These are phyloP conservation scores for Papilio aristodemus DNA, from an alignment of 1,140 invertebrate species.

Conservation along the genomic window DNA sequence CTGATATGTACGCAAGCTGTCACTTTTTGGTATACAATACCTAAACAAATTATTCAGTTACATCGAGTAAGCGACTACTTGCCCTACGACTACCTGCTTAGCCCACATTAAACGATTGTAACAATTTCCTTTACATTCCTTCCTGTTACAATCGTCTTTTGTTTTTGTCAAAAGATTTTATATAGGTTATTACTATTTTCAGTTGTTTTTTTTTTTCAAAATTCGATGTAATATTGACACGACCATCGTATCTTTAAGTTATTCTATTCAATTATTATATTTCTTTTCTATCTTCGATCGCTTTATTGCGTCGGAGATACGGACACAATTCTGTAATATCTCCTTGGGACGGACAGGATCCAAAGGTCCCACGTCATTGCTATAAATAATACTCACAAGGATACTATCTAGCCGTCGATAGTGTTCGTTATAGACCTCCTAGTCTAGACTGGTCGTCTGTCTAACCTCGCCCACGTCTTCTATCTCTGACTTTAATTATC, in stretches of 20 bases:
- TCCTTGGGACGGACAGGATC: conserved; percentile 36
- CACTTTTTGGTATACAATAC: too few species aligned
- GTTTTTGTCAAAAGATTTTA: too few species aligned
- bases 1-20: too few species aligned
- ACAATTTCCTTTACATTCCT: too few species aligned
- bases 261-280: background rate
- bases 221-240: background rate
- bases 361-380: conserved; percentile 38
- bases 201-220: too few species aligned
- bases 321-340: background rate
- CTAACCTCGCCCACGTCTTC: conserved; percentile 28
- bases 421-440: conserved; percentile 39
- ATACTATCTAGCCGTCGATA: conserved; percentile 39
- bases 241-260: background rate
- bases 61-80: too few species aligned
- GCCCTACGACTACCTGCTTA: too few species aligned
- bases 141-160: too few species aligned
- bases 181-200: too few species aligned
- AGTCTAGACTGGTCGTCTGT: conserved; percentile 38
- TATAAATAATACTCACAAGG: conserved; percentile 37
- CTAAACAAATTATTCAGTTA: too few species aligned
- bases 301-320: background rate
- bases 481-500: conserved; percentile 26
- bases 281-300: background rate
- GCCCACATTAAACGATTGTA: too few species aligned